Evolutionary conservation across 2,888 invertebrate genomes (phyloP).

Genomic region (Xylota segnis): DNA sequence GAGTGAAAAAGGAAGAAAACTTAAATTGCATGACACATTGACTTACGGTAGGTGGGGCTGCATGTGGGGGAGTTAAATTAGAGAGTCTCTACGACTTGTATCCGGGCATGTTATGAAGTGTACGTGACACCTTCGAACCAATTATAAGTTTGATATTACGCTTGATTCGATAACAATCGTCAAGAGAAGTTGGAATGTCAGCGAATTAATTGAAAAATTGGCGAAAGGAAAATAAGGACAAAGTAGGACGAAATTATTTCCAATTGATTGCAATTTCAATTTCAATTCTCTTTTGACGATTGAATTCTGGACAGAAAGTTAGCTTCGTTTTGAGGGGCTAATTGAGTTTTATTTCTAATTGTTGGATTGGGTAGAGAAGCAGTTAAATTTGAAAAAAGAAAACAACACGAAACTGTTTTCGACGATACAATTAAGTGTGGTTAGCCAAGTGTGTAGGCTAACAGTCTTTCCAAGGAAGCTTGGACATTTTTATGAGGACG

Average conservation of each 20-base stretch:
- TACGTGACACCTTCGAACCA: constrained; percentile 53
- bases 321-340: constrained; percentile 14
- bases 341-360: constrained; percentile 22
- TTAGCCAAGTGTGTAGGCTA: background rate
- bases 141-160: constrained; percentile 41
- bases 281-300: constrained; percentile 27
- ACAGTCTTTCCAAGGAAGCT: background rate
- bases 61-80: background rate
- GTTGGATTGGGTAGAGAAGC: background rate
- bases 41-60: background rate
- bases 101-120: constrained; percentile 29
- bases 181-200: constrained; percentile 23
- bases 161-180: constrained; percentile 45
- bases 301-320: constrained; percentile 13
- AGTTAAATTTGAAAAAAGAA: background rate
- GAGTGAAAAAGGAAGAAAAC: constrained; percentile 30
- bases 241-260: constrained; percentile 20
- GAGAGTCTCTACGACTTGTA: constrained; percentile 5
- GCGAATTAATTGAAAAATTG: constrained; percentile 29
- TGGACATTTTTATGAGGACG: background rate
- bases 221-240: constrained; percentile 1
- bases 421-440: constrained; percentile 10
- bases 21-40: constrained; percentile 57
- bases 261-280: constrained; percentile 54
- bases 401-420: background rate